These are phyloP conservation scores for Acholoe squamosa DNA, from an alignment of 2,888 invertebrate genomes.

Conservation along the genomic window DNA sequence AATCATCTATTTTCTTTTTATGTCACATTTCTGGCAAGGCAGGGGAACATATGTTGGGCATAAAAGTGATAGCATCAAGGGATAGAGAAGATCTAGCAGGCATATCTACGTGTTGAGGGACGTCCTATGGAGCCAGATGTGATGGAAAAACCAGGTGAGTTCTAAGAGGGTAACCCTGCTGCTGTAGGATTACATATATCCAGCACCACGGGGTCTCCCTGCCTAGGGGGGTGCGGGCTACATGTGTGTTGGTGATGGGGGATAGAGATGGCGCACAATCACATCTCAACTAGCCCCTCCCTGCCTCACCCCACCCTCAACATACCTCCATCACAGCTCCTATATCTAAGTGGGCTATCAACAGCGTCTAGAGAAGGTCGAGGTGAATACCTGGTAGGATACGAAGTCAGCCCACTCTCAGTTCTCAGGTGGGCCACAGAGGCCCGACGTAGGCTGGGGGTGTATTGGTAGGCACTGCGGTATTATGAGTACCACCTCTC, in stretches of 20 bases:
- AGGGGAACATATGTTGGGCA: not conserved
- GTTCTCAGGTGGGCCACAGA: no score
- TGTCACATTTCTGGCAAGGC: no score
- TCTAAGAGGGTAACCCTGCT: not conserved
- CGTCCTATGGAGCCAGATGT: not conserved
- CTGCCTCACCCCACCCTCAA: not conserved
- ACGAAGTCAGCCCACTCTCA: not conserved
- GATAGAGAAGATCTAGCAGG: not conserved
- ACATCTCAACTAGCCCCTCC: not conserved
- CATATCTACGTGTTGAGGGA: not conserved
- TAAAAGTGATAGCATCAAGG: not conserved
- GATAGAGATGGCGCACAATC: no score
- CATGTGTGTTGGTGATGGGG: no score
- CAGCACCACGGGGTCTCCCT: not conserved
- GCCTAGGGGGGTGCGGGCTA: not conserved
- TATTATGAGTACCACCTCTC: no score
- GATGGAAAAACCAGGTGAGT: conserved; percentile 24
- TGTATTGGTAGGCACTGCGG: no score
- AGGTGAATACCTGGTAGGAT: conserved; percentile 15
- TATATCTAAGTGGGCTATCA: conserved; percentile 48
- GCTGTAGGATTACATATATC: conserved; percentile 10
- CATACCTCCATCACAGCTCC: conserved; percentile 34
- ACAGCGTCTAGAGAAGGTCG: not conserved
- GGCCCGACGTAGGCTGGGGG: no score
- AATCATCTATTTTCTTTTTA: not conserved